Base-by-base conservation (phyloP, 1,140 invertebrate genomes). In the Habropoda laboriosa region DNA sequence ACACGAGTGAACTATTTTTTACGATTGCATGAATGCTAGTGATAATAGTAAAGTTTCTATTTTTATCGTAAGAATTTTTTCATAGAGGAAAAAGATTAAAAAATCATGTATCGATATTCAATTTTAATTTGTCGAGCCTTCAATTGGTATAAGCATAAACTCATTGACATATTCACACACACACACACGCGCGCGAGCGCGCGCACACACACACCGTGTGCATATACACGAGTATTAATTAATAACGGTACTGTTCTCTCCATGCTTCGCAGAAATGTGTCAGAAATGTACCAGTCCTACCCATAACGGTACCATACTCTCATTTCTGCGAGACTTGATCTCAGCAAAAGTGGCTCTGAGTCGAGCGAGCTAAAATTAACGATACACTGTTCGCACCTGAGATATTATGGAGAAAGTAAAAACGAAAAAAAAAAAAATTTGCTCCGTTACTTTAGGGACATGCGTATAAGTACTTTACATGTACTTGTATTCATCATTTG, bases 291-390 rank as follows among this genome's bases (percentile, higher is more conserved):
- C 35, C 60, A 55, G 60, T 32, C 30, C 5, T 57, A 16, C 12
- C 40, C 3, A 13, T 76, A 76, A 76, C 51, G 63, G 74, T 76
- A 76, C 32, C 21, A 57, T 76, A 76, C 21, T 57, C 73, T 76
- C 51, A 27, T 76, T 76, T 76, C 51, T 68, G 63, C 63, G 38
- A 27, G 63, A 76, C 40, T 57, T 76, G 74, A 76, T 76, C 74
- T 76, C 63, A 47, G 63, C 63, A 68, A 76, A 58, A 57, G 51
- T 68, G 30, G n/a, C 30, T 57, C 12, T 24, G 35, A 55, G 12
- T 38, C 47, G 47, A 32, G 27, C 27, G 35, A 18, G 47, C 24
- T 64, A 64, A 75, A 66, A 53, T 74, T 53, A 68, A 32, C 32
- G 13, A 47, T 47, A 47, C 38, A 63, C 16, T 63, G 6, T 24